phyloP scores from a whole-genome alignment of 2,797 vertebrate species.

The Alauda arvensis region DNA sequence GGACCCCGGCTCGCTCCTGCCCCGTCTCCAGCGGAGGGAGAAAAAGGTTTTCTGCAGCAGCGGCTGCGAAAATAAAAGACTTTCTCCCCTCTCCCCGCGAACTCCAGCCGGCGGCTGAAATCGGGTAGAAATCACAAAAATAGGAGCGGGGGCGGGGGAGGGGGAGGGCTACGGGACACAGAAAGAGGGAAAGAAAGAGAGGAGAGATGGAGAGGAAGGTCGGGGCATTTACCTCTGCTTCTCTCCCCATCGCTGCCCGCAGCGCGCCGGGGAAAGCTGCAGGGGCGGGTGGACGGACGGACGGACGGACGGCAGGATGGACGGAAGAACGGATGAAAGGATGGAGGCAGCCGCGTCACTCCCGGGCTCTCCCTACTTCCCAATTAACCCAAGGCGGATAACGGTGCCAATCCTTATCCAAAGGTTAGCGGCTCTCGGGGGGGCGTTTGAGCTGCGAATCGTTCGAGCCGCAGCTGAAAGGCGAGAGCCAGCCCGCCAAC shows the following conservation, averaged over 20 bases:
- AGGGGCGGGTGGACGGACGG: neutral
- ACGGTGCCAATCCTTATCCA: conserved; percentile 8
- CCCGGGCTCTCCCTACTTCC: neutral
- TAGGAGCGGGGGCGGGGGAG: rapidly evolving
- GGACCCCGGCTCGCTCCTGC: neutral
- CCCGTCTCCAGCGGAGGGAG: neutral
- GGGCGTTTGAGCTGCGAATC: conserved; percentile 5
- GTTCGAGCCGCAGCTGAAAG: neutral
- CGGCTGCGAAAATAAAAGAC: neutral
- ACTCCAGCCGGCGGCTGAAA: neutral
- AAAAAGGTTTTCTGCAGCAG: neutral
- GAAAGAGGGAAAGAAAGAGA: neutral
- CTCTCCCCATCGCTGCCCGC: neutral
- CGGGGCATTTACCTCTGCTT: conserved; percentile 11
- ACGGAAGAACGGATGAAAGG: rapidly evolving
- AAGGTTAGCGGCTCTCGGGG: conserved; percentile 41
- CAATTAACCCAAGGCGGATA: conserved; percentile 3
- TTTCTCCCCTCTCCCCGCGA: neutral
- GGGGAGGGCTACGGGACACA: neutral
- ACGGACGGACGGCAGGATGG: neutral
- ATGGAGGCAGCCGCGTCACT: neutral
- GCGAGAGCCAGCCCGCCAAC: neutral
- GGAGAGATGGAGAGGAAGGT: neutral
- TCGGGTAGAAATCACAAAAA: neutral
- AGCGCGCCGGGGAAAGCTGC: neutral